Conservation (phyloP, 2,888 invertebrate genomes). For the Isotomurus palustris region DNA sequence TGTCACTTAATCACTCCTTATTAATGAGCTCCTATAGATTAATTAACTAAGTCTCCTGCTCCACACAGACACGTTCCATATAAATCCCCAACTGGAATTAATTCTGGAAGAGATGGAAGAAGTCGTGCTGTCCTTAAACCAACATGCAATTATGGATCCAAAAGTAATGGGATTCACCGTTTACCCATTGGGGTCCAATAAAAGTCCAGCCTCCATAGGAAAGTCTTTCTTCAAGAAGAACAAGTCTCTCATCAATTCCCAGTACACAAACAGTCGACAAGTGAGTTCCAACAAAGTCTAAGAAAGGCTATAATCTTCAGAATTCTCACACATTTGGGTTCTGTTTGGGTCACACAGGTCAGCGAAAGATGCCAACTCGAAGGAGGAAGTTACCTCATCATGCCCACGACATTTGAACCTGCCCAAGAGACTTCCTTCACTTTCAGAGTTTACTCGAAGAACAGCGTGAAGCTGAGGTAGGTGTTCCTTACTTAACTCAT, state of each 20-base stretch:
- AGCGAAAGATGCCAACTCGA: conserved; percentile 72
- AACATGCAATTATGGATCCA: conserved; percentile 86
- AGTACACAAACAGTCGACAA: conserved; percentile 87
- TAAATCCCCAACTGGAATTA: conserved; percentile 83
- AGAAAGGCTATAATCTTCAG: background rate
- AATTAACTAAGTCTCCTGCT: background rate
- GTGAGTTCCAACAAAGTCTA: conserved; percentile 52
- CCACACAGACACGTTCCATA: conserved; percentile 74
- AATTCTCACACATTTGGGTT: background rate
- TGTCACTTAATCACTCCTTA: conserved; percentile 51
- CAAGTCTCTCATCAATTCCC: conserved; percentile 80
- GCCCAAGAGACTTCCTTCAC: conserved; percentile 86
- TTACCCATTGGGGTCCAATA: conserved; percentile 67
- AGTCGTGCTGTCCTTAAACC: conserved; percentile 78
- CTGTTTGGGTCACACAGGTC: conserved; percentile 55
- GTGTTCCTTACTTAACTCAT: conserved; percentile 48
- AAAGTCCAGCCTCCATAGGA: conserved; percentile 68
- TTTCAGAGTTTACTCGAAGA: conserved; percentile 72
- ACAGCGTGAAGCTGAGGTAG: conserved; percentile 69
- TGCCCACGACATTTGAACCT: conserved; percentile 88
- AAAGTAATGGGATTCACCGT: conserved; percentile 87
- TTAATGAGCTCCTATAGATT: background rate
- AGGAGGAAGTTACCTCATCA: conserved; percentile 73
- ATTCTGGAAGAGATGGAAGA: conserved; percentile 73
- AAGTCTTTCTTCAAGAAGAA: conserved; percentile 78